Percentiles rank a stretch among this genome's conserved stretches.
phyloP scores from a whole-genome alignment of 1,140 invertebrate species.

The Manduca sexta region DNA sequence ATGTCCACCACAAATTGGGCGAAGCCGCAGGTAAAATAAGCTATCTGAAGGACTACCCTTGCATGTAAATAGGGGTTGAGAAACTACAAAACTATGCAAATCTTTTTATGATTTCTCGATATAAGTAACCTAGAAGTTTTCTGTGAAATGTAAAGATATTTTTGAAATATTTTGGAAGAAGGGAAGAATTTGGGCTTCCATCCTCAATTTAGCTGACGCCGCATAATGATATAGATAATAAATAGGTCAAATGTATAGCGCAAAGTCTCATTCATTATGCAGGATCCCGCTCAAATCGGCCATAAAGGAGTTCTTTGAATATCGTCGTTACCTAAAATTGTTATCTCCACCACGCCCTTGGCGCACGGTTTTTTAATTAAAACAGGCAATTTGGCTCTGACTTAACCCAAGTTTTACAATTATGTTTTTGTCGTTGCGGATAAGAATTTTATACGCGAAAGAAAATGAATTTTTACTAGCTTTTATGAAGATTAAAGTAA shows the following conservation, averaged over 20 bases:
- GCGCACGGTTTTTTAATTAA: slow-evolving; percentile 44
- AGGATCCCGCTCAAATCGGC: slow-evolving; percentile 29
- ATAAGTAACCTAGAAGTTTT: slow-evolving; percentile 32
- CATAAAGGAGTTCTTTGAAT: slow-evolving; percentile 42
- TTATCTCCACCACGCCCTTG: slow-evolving; percentile 33
- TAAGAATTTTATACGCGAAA: slow-evolving; percentile 15
- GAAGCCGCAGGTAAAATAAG: background rate
- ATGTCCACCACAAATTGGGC: slow-evolving; percentile 41
- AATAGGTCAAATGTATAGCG: background rate
- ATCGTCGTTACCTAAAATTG: slow-evolving; percentile 45
- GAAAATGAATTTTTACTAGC: slow-evolving; percentile 12
- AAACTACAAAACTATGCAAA: slow-evolving; percentile 39
- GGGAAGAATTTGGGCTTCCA: too few relatives aligned
- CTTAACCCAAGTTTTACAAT: slow-evolving; percentile 36
- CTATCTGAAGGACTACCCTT: slow-evolving; percentile 20
- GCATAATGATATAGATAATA: slow-evolving; percentile 1
- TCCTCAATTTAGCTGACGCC: too few relatives aligned
- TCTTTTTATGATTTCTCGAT: slow-evolving; percentile 33
- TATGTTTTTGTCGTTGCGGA: slow-evolving; percentile 26
- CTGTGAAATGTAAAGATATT: slow-evolving; percentile 22
- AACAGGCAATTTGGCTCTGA: slow-evolving; percentile 40
- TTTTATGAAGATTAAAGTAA: too few relatives aligned
- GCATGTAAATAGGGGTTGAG: slow-evolving; percentile 31
- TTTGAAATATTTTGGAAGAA: too few relatives aligned
- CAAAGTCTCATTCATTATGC: slow-evolving; percentile 36